Percentiles rank a stretch among this genome's conserved stretches.
These are phyloP conservation scores for Sebastes aleutianus DNA, from an alignment of 2,797 vertebrate species.

Conservation along the genomic window DNA sequence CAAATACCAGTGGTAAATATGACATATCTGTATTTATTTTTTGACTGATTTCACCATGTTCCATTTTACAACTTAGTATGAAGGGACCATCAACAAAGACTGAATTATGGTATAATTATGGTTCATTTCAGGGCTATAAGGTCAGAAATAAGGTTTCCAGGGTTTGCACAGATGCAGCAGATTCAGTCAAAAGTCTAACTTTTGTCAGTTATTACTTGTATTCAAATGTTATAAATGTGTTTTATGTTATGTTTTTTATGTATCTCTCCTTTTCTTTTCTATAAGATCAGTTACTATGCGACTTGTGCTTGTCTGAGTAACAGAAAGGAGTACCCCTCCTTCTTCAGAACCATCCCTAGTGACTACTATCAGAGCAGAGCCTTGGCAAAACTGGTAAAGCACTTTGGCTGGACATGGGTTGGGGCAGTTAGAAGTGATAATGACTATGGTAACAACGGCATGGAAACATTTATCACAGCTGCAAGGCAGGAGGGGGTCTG, in stretches of 20 bases:
- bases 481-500: slow-evolving; percentile 78
- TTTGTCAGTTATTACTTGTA: neutral
- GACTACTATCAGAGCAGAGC: slow-evolving; percentile 82
- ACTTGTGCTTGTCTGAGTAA: slow-evolving; percentile 83
- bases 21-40: too few species aligned
- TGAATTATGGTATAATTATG: too few species aligned
- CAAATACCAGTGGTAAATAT: too few species aligned
- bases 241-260: neutral
- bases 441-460: slow-evolving; percentile 82
- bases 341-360: slow-evolving; percentile 83
- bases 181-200: too few species aligned
- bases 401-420: slow-evolving; percentile 84
- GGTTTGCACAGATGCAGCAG: too few species aligned
- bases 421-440: slow-evolving; percentile 80
- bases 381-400: slow-evolving; percentile 78
- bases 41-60: too few species aligned
- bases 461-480: slow-evolving; percentile 77
- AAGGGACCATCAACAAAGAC: too few species aligned
- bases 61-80: too few species aligned
- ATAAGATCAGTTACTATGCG: slow-evolving; percentile 82
- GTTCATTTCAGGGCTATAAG: too few species aligned
- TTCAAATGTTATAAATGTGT: too few species aligned
- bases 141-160: too few species aligned
- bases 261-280: neutral
- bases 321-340: slow-evolving; percentile 77